A percentile compares a stretch with the other conserved stretches of the same genome.
Conservation (phyloP, 35 echinoderm and acorn worm genomes). For the Apostichopus parvimensis region DNA sequence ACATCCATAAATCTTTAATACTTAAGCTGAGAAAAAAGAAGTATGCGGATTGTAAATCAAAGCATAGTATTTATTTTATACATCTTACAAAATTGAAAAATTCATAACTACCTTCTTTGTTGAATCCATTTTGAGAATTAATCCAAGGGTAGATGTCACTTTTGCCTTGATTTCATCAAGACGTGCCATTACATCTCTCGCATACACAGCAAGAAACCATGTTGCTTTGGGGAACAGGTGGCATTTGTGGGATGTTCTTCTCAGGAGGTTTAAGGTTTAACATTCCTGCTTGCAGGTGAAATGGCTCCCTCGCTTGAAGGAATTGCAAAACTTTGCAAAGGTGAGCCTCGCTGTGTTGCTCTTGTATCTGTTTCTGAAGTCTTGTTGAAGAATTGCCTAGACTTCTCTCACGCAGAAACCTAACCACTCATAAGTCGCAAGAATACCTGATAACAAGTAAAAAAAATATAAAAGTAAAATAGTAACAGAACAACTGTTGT, state of each 20-base stretch:
- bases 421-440: slow-evolving; percentile 52
- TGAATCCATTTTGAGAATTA: slow-evolving; percentile 69
- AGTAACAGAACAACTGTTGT: neutral
- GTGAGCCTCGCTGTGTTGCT: slow-evolving; percentile 61
- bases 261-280: neutral
- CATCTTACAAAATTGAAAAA: no score
- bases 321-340: slow-evolving; percentile 41
- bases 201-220: slow-evolving; percentile 69
- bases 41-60: no score
- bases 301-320: slow-evolving; percentile 3
- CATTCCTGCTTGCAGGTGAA: neutral
- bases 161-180: slow-evolving; percentile 56
- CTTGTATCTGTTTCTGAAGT: slow-evolving; percentile 47
- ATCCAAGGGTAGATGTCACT: slow-evolving; percentile 60
- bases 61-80: no score
- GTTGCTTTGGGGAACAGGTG: slow-evolving; percentile 34
- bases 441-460: slow-evolving; percentile 9
- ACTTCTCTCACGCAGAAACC: slow-evolving; percentile 49
- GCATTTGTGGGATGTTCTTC: slow-evolving; percentile 31
- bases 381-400: slow-evolving; percentile 54
- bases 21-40: no score
- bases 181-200: slow-evolving; percentile 63
- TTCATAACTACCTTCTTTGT: slow-evolving; percentile 59
- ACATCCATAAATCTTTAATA: no score
- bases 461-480: neutral